Evolutionary conservation across 2,113 vertebrate species (phyloP).

Genomic region (Ictalurus furcatus): DNA sequence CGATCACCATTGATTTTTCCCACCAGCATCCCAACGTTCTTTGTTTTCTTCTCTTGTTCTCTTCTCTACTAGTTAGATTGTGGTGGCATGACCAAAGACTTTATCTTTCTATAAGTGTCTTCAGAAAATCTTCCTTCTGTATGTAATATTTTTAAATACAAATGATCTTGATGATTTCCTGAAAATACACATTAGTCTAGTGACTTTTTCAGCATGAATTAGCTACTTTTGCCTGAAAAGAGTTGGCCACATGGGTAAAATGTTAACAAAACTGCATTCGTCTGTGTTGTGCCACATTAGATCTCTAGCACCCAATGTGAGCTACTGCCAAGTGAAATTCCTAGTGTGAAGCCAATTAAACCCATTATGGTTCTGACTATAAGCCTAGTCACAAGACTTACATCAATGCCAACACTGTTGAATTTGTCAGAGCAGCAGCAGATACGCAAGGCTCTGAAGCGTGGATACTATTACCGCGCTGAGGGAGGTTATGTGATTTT

Average conservation of each 20-base stretch:
- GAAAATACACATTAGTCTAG: background rate
- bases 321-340: background rate
- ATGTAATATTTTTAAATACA: background rate
- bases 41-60: background rate
- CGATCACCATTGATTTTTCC: background rate
- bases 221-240: background rate
- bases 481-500: slow-evolving; percentile 2
- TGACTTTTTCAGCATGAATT: background rate
- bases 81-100: too few species aligned
- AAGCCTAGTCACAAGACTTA: slow-evolving; percentile 11
- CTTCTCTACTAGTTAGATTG: background rate
- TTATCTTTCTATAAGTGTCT: background rate
- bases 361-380: background rate
- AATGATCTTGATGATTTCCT: background rate
- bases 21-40: background rate
- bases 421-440: slow-evolving; percentile 17
- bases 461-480: slow-evolving; percentile 22
- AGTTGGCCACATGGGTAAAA: background rate
- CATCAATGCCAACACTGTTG: background rate
- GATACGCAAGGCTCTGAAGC: slow-evolving; percentile 11
- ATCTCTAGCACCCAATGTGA: background rate
- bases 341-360: slow-evolving; percentile 24
- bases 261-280: background rate
- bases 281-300: background rate
- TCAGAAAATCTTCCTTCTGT: background rate